These are phyloP conservation scores for Triplophysa bombifrons DNA, from an alignment of 2,797 vertebrate species.

Conservation along the genomic window DNA sequence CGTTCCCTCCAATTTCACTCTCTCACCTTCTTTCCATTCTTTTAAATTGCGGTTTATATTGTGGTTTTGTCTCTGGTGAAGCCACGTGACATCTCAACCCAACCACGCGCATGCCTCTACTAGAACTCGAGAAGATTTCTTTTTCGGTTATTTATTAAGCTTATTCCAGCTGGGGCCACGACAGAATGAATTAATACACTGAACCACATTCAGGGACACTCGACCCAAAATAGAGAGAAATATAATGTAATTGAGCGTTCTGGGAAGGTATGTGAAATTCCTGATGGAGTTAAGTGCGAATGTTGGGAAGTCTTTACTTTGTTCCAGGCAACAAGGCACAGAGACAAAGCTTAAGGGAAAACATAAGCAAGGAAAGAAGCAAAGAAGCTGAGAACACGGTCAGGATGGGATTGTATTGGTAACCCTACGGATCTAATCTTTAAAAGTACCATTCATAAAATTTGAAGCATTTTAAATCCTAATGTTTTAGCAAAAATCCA, in stretches of 20 bases:
- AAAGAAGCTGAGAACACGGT: neutral
- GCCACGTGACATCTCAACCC: conserved; percentile 46
- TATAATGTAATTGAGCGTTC: neutral
- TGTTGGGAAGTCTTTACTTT: neutral
- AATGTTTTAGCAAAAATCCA: neutral
- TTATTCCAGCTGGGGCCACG: neutral
- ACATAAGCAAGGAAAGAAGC: conserved; percentile 19
- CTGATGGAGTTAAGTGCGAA: neutral
- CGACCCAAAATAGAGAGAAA: neutral
- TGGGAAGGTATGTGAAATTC: neutral
- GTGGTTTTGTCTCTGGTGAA: conserved; percentile 5
- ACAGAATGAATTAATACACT: neutral
- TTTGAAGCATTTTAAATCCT: conserved; percentile 22
- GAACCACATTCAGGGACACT: neutral
- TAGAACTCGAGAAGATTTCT: conserved; percentile 65
- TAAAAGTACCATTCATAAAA: conserved; percentile 11
- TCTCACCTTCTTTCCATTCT: neutral
- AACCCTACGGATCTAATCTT: conserved; percentile 14
- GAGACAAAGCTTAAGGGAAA: conserved; percentile 6
- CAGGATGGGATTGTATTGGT: neutral
- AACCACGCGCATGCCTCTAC: conserved; percentile 46
- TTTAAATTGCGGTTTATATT: neutral
- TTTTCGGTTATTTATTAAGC: neutral
- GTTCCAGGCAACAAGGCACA: conserved; percentile 4
- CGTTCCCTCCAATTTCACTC: conserved; percentile 14